Percentiles rank a stretch among this genome's conserved stretches.
Evolutionary conservation across 2,888 invertebrate species (phyloP).

Genomic region (Agrypnus murinus): DNA sequence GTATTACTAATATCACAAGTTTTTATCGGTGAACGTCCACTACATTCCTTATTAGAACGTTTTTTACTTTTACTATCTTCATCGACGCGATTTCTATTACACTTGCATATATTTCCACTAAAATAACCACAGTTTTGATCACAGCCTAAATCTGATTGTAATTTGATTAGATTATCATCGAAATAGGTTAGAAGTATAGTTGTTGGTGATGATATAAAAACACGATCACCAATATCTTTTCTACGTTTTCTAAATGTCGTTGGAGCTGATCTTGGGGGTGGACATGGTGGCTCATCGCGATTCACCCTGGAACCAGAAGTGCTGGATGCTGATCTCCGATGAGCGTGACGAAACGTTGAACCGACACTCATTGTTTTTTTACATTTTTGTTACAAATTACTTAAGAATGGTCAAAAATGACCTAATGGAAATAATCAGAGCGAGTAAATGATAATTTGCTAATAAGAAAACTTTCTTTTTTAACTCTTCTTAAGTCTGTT

Average conservation of each 20-base stretch:
- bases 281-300: slow-evolving; percentile 55
- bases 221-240: slow-evolving; percentile 77
- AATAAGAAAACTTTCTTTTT: slow-evolving; percentile 28
- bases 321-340: slow-evolving; percentile 50
- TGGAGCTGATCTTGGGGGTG: slow-evolving; percentile 71
- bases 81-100: slow-evolving; percentile 39
- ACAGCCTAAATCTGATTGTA: slow-evolving; percentile 27
- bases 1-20: slow-evolving; percentile 39
- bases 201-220: slow-evolving; percentile 76
- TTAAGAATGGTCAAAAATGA: background rate
- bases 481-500: no score
- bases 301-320: slow-evolving; percentile 17
- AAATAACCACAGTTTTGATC: slow-evolving; percentile 42
- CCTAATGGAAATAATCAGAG: slow-evolving; percentile 24
- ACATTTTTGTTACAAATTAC: background rate
- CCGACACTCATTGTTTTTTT: slow-evolving; percentile 23
- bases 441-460: slow-evolving; percentile 1
- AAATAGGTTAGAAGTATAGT: slow-evolving; percentile 72
- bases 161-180: slow-evolving; percentile 58
- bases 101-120: slow-evolving; percentile 23
- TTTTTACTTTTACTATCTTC: slow-evolving; percentile 35
- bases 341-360: slow-evolving; percentile 11
- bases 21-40: slow-evolving; percentile 15
- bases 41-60: slow-evolving; percentile 15
- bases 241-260: slow-evolving; percentile 73